phyloP scores from a whole-genome alignment of 1,140 invertebrate species.

The Elymnias hypermnestra region DNA sequence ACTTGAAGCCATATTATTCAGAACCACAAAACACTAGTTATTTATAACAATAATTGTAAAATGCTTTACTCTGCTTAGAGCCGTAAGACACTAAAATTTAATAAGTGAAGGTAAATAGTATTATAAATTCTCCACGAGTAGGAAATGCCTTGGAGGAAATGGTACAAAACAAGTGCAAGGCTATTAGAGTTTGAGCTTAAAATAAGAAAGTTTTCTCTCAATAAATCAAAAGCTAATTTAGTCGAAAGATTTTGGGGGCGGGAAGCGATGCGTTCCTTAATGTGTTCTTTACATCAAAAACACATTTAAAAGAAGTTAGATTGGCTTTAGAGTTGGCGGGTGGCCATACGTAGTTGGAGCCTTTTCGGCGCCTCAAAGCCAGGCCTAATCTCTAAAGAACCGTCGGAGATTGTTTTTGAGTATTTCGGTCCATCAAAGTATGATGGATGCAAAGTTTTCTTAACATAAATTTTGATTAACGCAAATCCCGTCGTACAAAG shows the following conservation, averaged over 20 bases:
- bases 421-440: slow-evolving; percentile 62
- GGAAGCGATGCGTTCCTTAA: slow-evolving; percentile 61
- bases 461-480: slow-evolving; percentile 51
- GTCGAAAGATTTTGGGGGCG: slow-evolving; percentile 52
- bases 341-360: slow-evolving; percentile 65
- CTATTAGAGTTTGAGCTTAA: not conserved
- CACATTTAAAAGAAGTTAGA: slow-evolving; percentile 76
- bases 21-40: too few species aligned
- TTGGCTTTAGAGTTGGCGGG: slow-evolving; percentile 72
- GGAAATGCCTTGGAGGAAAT: too few species aligned
- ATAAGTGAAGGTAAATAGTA: too few species aligned
- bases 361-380: slow-evolving; percentile 61
- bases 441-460: slow-evolving; percentile 49
- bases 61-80: too few species aligned
- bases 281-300: slow-evolving; percentile 75
- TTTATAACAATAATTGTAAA: too few species aligned
- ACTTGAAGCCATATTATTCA: too few species aligned
- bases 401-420: slow-evolving; percentile 68
- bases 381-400: slow-evolving; percentile 66
- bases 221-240: slow-evolving; percentile 72
- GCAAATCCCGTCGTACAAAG: slow-evolving; percentile 16
- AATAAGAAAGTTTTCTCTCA: slow-evolving; percentile 40
- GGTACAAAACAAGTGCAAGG: too few species aligned
- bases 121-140: too few species aligned
- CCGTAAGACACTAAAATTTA: too few species aligned